Base-by-base conservation (phyloP, 2,113 vertebrate genomes). In the Megalops atlanticus region DNA sequence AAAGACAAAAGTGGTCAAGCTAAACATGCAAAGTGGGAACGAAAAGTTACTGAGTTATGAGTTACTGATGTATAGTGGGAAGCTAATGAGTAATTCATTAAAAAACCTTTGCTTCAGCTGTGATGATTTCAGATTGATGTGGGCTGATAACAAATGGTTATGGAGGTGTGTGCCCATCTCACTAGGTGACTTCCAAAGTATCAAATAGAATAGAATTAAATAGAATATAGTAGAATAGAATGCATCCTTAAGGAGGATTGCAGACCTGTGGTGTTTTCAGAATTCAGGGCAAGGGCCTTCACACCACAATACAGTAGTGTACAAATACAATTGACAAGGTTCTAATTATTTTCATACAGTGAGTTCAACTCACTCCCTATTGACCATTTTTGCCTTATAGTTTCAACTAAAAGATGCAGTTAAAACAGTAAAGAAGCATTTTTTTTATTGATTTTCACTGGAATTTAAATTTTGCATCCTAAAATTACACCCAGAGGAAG, bases 1-100 rank as follows among this genome's bases (percentile, higher is more conserved):
- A n/a, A n/a, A n/a, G n/a, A n/a, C n/a, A n/a, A 21, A 35, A 31
- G 35, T 54, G 35, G 74, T 82, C 64, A 77, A 54, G 64, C 58
- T 24, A 72, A 27, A n/a, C n/a, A 77, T 77, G 72, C 45, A 72
- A 82, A 72, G 39, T 72, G 24, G 68, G 58, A 43, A 82, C 52
- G 58, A 39, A 74, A 77, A 38, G 58, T 24, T 35, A n/a, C 36
- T n/a, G n/a, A n/a, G n/a, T n/a, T n/a, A n/a, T n/a, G 74, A 52
- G 49, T 69, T 4, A 58, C 36, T 10, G 38, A 43, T 47, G 14
- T n/a, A 64, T n/a, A 27, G 24, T 31, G 3, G n/a, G 21, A 68
- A 33, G 21, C 40, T 64, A 47, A 78, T 15, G 33, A 47, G 21
- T 36, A 24, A 36, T 68, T 79, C 5, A 31, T 24, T 39, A 69